Conservation (phyloP, 1,140 invertebrate species). For the Copidosoma floridanum region DNA sequence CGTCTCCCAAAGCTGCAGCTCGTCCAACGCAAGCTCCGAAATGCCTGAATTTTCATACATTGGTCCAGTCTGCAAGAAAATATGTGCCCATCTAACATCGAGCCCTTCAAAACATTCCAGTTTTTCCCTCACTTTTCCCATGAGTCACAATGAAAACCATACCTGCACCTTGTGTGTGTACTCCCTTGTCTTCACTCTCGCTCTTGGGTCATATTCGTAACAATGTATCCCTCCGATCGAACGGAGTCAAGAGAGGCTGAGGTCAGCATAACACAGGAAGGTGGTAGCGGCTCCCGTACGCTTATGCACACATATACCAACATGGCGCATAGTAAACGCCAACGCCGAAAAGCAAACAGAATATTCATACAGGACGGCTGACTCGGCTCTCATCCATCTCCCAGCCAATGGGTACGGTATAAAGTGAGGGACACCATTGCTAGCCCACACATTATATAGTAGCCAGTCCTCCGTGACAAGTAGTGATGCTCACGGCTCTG, state of each 20-base stretch:
- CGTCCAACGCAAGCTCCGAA: background rate
- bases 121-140: too few relatives aligned
- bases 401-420: background rate
- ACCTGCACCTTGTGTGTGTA: background rate
- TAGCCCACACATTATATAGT: background rate
- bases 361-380: constrained; percentile 22
- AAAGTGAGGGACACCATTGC: background rate
- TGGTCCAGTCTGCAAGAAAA: background rate
- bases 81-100: background rate
- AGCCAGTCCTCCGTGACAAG: too few relatives aligned
- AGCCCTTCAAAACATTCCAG: background rate
- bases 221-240: constrained; percentile 14
- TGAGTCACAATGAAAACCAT: too few relatives aligned
- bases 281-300: too few relatives aligned
- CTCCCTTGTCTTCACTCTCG: background rate
- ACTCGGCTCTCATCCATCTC: background rate
- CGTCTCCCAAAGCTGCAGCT: too few relatives aligned
- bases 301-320: too few relatives aligned
- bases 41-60: constrained; percentile 22
- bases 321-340: too few relatives aligned
- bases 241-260: constrained; percentile 22
- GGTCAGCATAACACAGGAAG: constrained; percentile 23
- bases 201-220: background rate
- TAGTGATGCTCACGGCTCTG: too few relatives aligned
- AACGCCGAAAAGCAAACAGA: constrained; percentile 12